Evolutionary conservation across 2,888 invertebrate species (phyloP).

Genomic region (Blastobasis lacticolella): DNA sequence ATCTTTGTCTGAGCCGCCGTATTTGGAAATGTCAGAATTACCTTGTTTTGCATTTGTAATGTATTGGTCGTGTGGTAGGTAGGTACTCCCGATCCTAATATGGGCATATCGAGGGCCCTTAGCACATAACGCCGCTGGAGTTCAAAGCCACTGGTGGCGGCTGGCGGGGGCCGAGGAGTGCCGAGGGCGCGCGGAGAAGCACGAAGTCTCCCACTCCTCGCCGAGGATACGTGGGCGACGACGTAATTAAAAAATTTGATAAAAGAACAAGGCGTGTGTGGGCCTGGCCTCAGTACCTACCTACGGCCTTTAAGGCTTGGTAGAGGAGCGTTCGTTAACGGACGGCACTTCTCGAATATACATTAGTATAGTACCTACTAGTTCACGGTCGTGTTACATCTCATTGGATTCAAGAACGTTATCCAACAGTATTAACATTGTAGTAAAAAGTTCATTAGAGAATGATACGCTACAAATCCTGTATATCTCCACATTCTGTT

Average conservation of each 20-base stretch:
- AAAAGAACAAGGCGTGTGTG: constrained; percentile 48
- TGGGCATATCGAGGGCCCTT: constrained; percentile 3
- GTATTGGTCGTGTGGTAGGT: neutral
- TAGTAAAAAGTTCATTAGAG: too few relatives aligned
- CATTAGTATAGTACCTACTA: too few relatives aligned
- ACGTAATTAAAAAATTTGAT: constrained; percentile 58
- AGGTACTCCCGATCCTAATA: neutral
- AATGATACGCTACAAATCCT: too few relatives aligned
- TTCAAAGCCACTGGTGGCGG: constrained; percentile 10
- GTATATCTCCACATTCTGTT: neutral
- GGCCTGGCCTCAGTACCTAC: constrained; percentile 20
- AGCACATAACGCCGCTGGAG: constrained; percentile 4
- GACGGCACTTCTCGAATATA: too few relatives aligned
- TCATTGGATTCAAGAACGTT: too few relatives aligned
- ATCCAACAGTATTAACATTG: too few relatives aligned
- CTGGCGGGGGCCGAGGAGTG: constrained; percentile 10
- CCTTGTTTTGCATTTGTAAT: neutral
- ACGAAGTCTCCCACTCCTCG: constrained; percentile 12
- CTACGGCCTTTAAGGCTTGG: neutral
- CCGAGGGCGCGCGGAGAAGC: constrained; percentile 17
- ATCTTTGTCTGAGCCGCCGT: neutral
- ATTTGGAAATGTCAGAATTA: neutral
- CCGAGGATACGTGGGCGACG: constrained; percentile 44
- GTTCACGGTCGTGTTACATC: too few relatives aligned
- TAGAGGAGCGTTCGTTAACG: too few relatives aligned